Percentiles rank a stretch among this genome's conserved stretches.
These are phyloP conservation scores for Sinohyriopsis cumingii DNA, from an alignment of 2,888 invertebrate genomes.

Conservation along the genomic window DNA sequence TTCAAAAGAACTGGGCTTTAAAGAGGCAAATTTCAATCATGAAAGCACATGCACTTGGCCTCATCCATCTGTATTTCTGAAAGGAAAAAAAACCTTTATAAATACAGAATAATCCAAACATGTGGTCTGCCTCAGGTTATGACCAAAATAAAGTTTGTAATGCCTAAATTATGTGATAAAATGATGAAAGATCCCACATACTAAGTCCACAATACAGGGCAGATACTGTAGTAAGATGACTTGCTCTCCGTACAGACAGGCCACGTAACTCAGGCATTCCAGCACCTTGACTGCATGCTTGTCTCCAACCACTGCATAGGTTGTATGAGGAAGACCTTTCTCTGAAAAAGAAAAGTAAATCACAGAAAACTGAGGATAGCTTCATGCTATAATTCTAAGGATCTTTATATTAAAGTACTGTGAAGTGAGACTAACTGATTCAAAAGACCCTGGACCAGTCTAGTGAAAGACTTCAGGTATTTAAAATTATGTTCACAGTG, in stretches of 20 bases:
- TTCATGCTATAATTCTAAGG: neutral
- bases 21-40: too few species aligned
- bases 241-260: conserved; percentile 75
- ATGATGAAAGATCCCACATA: conserved; percentile 38
- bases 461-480: too few species aligned
- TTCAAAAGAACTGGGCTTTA: too few species aligned
- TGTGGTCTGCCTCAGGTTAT: too few species aligned
- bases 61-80: too few species aligned
- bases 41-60: too few species aligned
- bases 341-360: conserved; percentile 22
- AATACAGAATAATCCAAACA: too few species aligned
- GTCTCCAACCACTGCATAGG: conserved; percentile 78
- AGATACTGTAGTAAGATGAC: conserved; percentile 70
- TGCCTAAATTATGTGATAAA: neutral
- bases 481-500: too few species aligned
- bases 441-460: too few species aligned
- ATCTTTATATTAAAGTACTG: neutral
- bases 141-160: neutral
- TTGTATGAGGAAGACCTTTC: conserved; percentile 44
- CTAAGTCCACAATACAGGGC: conserved; percentile 67
- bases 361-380: neutral
- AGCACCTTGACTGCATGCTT: conserved; percentile 88
- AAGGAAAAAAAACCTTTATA: too few species aligned
- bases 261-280: conserved; percentile 90
- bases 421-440: too few species aligned